Conservation (phyloP, 2,888 invertebrate genomes). For the Ophioninae sp. region DNA sequence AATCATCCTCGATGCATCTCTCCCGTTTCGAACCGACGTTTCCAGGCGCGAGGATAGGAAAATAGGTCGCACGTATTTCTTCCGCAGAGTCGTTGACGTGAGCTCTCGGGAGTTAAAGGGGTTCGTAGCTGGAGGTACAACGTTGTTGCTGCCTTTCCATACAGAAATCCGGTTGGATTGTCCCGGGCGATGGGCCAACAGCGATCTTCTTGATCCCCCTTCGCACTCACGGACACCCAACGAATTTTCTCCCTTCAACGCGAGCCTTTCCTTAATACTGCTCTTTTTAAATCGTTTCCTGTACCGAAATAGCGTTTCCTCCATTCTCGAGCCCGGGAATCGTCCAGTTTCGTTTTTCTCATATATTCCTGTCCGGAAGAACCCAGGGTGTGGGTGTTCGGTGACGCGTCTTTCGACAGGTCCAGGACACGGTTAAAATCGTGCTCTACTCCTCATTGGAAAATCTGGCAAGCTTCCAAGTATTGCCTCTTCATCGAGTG, state of each 20-base stretch:
- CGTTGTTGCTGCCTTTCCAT: constrained; percentile 51
- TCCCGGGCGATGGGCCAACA: constrained; percentile 55
- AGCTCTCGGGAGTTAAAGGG: background rate
- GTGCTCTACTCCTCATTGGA: constrained; percentile 12
- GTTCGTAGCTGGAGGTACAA: background rate
- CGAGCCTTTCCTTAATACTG: constrained; percentile 46
- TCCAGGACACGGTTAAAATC: constrained; percentile 41
- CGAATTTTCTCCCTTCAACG: constrained; percentile 71
- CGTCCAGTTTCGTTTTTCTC: constrained; percentile 14
- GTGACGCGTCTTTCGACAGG: background rate
- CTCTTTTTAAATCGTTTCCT: constrained; percentile 55
- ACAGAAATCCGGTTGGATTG: constrained; percentile 19
- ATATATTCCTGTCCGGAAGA: constrained; percentile 43
- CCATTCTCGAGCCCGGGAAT: background rate
- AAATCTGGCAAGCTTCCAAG: constrained; percentile 52
- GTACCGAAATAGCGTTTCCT: constrained; percentile 39
- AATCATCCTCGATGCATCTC: constrained; percentile 1
- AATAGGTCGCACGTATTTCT: constrained; percentile 12
- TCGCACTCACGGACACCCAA: constrained; percentile 46
- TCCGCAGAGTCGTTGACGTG: background rate
- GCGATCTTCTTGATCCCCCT: constrained; percentile 31
- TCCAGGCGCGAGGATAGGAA: background rate
- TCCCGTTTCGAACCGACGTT: background rate
- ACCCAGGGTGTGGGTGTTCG: constrained; percentile 23
- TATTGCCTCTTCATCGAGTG: constrained; percentile 39